Conservation (phyloP, 1,140 invertebrate genomes). For the Radopholus similis region DNA sequence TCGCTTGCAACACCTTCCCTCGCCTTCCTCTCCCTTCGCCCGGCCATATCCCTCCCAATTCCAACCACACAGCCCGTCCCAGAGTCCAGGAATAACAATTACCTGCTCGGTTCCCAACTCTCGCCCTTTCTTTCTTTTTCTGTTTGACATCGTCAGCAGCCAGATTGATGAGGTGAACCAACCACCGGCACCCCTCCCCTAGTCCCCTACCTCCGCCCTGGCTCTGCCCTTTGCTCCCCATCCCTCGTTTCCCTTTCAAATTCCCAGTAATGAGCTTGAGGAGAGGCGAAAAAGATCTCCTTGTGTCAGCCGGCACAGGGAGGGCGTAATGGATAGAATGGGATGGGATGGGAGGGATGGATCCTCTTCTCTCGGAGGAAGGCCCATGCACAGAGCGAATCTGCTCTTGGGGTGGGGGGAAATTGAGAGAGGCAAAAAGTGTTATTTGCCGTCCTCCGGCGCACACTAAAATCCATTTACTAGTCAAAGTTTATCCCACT, state of each 20-base stretch:
- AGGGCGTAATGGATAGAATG: not conserved
- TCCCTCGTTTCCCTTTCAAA: not conserved
- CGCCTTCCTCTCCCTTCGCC: too few relatives aligned
- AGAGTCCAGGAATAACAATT: not conserved
- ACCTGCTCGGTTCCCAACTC: not conserved
- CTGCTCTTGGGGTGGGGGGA: not conserved
- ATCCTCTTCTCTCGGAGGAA: not conserved
- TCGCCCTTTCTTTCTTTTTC: not conserved
- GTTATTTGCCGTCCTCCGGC: not conserved
- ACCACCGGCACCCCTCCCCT: not conserved
- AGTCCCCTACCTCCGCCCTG: not conserved
- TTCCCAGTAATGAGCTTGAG: not conserved
- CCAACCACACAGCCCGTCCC: too few relatives aligned
- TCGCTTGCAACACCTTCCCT: too few relatives aligned
- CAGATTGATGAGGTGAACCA: not conserved
- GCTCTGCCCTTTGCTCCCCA: not conserved
- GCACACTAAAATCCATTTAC: not conserved
- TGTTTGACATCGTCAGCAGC: not conserved
- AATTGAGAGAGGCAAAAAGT: not conserved
- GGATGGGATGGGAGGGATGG: not conserved
- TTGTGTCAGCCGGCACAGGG: not conserved
- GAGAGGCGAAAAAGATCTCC: not conserved
- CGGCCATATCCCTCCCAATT: too few relatives aligned
- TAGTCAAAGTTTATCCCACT: constrained; percentile 2
- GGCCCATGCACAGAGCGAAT: too few relatives aligned